Conservation (phyloP, 2,113 vertebrate species). For the Periophthalmodon schlosseri region DNA sequence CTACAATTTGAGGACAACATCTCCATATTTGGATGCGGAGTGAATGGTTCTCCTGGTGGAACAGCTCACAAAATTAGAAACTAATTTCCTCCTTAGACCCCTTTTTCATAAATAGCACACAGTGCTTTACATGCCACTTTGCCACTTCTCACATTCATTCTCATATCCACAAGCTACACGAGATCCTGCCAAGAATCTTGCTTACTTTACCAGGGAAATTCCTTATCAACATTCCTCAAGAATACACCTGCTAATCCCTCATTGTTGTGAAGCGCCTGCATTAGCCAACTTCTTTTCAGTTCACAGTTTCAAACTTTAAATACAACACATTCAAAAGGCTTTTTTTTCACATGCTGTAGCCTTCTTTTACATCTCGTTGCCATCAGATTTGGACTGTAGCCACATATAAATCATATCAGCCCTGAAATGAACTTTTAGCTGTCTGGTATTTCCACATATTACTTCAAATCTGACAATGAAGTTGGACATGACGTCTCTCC, state of each 20-base stretch:
- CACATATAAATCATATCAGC: conserved; percentile 3
- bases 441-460: conserved; percentile 7
- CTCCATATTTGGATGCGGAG: conserved; percentile 40
- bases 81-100: conserved; percentile 58
- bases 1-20: conserved; percentile 38
- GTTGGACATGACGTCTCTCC: conserved; percentile 5
- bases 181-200: conserved; percentile 52
- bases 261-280: conserved; percentile 34
- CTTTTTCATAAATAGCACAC: conserved; percentile 44
- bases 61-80: conserved; percentile 50
- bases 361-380: conserved; percentile 23
- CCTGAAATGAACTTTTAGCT: not conserved
- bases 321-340: conserved; percentile 39
- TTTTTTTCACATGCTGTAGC: conserved; percentile 39
- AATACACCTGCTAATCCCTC: conserved; percentile 64
- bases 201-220: conserved; percentile 45
- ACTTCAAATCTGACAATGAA: not conserved
- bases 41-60: conserved; percentile 34
- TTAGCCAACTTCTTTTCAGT: conserved; percentile 49
- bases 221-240: conserved; percentile 55
- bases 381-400: conserved; percentile 17
- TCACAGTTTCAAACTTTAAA: conserved; percentile 53
- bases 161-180: conserved; percentile 44
- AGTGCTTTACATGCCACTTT: conserved; percentile 49
- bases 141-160: conserved; percentile 62